phyloP scores from a whole-genome alignment of 2,888 invertebrate species.

The Acronicta leporina region DNA sequence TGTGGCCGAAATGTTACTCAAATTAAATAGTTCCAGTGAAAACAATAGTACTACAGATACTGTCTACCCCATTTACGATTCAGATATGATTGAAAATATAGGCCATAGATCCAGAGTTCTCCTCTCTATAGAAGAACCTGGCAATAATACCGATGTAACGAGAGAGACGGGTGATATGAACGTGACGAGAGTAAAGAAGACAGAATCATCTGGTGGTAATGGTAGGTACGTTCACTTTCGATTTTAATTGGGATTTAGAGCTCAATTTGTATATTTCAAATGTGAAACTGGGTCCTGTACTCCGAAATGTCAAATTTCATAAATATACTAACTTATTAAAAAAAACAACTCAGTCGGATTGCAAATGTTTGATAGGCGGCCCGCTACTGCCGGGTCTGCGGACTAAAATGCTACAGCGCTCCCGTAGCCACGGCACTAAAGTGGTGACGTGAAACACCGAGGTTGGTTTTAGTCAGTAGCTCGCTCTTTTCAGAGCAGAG shows the following conservation, averaged over 20 bases:
- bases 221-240: conserved; percentile 47
- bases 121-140: conserved; percentile 61
- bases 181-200: conserved; percentile 3
- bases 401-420: too few species aligned
- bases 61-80: conserved; percentile 63
- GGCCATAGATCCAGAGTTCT: conserved; percentile 74
- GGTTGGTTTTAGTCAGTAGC: too few species aligned
- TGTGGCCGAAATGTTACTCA: conserved; percentile 6
- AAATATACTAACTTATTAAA: too few species aligned
- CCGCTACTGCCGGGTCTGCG: too few species aligned
- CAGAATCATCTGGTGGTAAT: conserved; percentile 14
- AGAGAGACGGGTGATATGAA: conserved; percentile 3
- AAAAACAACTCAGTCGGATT: too few species aligned
- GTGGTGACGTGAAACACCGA: too few species aligned
- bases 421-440: too few species aligned
- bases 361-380: too few species aligned
- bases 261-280: too few species aligned
- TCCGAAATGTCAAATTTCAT: too few species aligned
- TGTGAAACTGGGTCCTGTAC: too few species aligned
- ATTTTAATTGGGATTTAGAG: conserved; percentile 1
- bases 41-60: conserved; percentile 23
- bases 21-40: conserved; percentile 1
- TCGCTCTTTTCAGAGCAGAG: too few species aligned
- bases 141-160: conserved; percentile 25
- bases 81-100: conserved; percentile 72